Evolutionary conservation across 2,113 vertebrate genomes (phyloP).

Genomic region (Odontophorus gujanensis): DNA sequence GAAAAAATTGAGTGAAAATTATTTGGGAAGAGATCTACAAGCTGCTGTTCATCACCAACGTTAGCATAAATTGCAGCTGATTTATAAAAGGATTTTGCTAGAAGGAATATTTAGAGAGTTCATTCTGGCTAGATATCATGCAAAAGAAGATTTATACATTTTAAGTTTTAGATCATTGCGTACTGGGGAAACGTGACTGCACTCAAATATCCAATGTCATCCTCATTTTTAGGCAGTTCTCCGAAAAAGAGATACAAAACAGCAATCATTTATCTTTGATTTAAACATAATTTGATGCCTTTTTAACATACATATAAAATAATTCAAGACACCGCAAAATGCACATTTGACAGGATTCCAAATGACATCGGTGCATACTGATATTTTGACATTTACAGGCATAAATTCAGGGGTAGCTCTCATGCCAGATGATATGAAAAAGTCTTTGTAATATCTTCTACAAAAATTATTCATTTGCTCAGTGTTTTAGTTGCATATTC

Average conservation of each 20-base stretch:
- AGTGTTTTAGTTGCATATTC: background rate
- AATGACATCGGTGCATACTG: constrained; percentile 16
- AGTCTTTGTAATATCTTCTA: background rate
- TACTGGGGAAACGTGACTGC: background rate
- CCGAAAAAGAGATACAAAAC: constrained; percentile 1
- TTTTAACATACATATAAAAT: constrained; percentile 33
- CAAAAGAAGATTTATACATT: background rate
- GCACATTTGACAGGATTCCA: constrained; percentile 21
- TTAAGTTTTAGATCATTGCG: background rate
- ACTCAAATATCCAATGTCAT: background rate
- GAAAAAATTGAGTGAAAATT: background rate
- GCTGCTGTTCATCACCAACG: background rate
- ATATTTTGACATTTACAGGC: constrained; percentile 12
- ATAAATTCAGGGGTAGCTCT: background rate
- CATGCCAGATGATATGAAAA: background rate
- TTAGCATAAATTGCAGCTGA: background rate
- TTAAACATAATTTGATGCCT: constrained; percentile 56
- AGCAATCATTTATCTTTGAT: constrained; percentile 27
- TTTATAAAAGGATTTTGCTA: background rate
- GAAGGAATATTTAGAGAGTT: constrained; percentile 9
- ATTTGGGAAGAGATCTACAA: background rate
- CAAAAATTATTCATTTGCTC: background rate
- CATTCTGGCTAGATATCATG: background rate
- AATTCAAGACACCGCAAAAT: constrained; percentile 37
- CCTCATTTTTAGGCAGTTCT: constrained; percentile 20